A percentile compares a stretch with the other conserved stretches of the same genome.
phyloP scores from a whole-genome alignment of 2,797 vertebrate species.

The Xiphophorus birchmanni region DNA sequence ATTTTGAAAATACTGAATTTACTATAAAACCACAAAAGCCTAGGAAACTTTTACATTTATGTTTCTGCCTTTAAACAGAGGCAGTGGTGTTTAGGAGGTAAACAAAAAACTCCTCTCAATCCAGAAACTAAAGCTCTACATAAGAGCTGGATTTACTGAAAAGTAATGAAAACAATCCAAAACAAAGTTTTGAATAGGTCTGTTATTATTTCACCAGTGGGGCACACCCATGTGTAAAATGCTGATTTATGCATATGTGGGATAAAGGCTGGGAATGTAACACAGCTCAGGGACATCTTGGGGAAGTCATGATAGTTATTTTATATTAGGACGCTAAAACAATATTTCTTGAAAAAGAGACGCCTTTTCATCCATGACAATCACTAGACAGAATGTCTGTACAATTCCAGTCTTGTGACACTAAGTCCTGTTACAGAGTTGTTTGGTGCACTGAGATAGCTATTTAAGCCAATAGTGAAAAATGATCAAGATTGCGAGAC shows the following conservation, averaged over 20 bases:
- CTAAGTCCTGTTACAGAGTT: neutral
- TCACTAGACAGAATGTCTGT: neutral
- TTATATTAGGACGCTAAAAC: neutral
- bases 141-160: neutral
- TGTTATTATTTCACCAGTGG: neutral
- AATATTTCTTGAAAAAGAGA: neutral
- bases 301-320: neutral
- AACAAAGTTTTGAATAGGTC: neutral
- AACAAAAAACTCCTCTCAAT: neutral
- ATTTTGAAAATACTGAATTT: slow-evolving; percentile 3
- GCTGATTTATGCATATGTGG: neutral
- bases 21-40: neutral
- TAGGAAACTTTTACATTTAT: neutral
- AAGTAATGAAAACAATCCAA: neutral
- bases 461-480: neutral
- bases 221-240: neutral
- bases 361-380: too few species aligned
- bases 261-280: neutral
- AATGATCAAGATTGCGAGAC: slow-evolving; percentile 19
- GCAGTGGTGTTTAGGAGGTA: neutral
- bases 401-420: neutral
- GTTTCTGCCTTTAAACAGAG: neutral
- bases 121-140: neutral
- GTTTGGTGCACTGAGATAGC: slow-evolving; percentile 2
- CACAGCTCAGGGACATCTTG: neutral